Conservation (phyloP, 1,140 invertebrate species). For the Chelonus insularis region DNA sequence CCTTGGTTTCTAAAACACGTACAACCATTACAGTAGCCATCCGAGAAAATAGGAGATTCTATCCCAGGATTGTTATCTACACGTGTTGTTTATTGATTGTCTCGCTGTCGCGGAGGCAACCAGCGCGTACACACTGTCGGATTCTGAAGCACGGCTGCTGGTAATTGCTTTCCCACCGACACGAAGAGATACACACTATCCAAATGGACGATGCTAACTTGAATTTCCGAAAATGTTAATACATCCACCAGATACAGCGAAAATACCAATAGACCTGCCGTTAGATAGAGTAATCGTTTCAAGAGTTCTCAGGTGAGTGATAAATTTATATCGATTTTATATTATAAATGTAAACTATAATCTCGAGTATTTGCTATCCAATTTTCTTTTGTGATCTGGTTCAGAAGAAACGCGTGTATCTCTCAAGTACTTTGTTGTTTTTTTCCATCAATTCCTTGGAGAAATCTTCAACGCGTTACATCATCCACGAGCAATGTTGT, state of each 20-base stretch:
- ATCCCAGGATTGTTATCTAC: slow-evolving; percentile 57
- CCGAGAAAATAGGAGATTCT: slow-evolving; percentile 48
- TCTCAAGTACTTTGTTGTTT: background rate
- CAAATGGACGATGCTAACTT: slow-evolving; percentile 15
- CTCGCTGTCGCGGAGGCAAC: slow-evolving; percentile 43
- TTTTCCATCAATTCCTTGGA: slow-evolving; percentile 44
- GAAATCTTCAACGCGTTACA: slow-evolving; percentile 50
- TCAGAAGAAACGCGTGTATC: background rate
- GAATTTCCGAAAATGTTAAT: slow-evolving; percentile 13
- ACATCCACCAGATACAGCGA: background rate
- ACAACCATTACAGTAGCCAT: slow-evolving; percentile 47
- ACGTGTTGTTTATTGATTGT: slow-evolving; percentile 60
- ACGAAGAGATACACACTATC: slow-evolving; percentile 31
- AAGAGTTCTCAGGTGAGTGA: background rate
- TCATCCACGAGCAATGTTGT: slow-evolving; percentile 33
- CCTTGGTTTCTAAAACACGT: slow-evolving; percentile 43
- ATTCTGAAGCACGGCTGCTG: slow-evolving; percentile 45
- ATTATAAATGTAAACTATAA: slow-evolving; percentile 11
- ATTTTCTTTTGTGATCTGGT: slow-evolving; percentile 35
- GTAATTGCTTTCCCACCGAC: slow-evolving; percentile 43
- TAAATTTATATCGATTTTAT: slow-evolving; percentile 11
- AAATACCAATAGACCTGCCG: background rate
- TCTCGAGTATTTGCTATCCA: slow-evolving; percentile 33
- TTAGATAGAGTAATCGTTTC: background rate
- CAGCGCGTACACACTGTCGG: slow-evolving; percentile 32